A percentile compares a stretch with the other conserved stretches of the same genome.
These are phyloP conservation scores for Andrena bicolor DNA, from an alignment of 2,888 invertebrate genomes.

Conservation along the genomic window DNA sequence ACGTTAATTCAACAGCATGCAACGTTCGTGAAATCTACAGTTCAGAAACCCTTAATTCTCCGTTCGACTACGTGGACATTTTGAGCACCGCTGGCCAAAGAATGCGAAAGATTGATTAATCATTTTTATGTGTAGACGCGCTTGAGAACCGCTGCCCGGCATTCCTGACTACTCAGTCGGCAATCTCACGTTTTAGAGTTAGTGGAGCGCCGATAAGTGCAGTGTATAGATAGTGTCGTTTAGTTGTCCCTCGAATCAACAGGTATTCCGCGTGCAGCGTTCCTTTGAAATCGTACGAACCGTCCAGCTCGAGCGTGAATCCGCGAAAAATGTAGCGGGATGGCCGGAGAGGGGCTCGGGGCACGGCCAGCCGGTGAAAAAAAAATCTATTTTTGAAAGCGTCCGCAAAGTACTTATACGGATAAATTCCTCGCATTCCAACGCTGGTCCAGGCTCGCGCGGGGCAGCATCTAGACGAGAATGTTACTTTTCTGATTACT, in stretches of 20 bases:
- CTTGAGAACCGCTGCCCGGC: conserved; percentile 45
- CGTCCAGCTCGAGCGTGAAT: background rate
- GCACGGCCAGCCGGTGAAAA: conserved; percentile 24
- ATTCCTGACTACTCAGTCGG: conserved; percentile 45
- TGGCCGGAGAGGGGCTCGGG: background rate
- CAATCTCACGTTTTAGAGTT: conserved; percentile 52
- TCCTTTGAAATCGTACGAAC: conserved; percentile 13
- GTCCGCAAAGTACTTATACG: conserved; percentile 38
- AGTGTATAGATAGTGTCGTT: conserved; percentile 15
- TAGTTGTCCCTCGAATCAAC: conserved; percentile 57
- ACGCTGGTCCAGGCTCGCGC: conserved; percentile 72
- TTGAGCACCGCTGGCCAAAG: conserved; percentile 21
- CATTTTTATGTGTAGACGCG: conserved; percentile 16
- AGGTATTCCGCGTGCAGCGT: conserved; percentile 48
- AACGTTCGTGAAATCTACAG: background rate
- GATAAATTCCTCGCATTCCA: conserved; percentile 68
- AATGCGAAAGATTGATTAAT: conserved; percentile 37
- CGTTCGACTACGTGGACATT: background rate
- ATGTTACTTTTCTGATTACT: conserved; percentile 77
- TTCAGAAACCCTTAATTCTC: too few relatives aligned
- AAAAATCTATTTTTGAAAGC: conserved; percentile 56
- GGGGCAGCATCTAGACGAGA: conserved; percentile 77
- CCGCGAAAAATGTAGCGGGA: conserved; percentile 14
- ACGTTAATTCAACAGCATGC: background rate
- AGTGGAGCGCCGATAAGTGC: conserved; percentile 50